Base-by-base conservation (phyloP, 2,797 vertebrate species). In the Petrocephalus sullivani region DNA sequence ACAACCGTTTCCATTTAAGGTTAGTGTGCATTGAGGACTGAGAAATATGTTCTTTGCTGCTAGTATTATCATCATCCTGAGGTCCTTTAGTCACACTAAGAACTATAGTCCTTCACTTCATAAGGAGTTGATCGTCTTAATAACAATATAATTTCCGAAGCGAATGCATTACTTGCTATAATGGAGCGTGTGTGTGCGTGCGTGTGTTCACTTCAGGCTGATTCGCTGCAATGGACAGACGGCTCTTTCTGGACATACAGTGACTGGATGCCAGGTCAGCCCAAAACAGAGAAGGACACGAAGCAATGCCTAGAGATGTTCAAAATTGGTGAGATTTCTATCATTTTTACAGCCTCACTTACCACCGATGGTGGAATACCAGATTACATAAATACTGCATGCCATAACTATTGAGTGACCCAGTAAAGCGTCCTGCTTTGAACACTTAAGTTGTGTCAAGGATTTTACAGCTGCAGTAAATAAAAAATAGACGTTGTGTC, bases 281-380 rank as follows among this genome's bases (percentile, higher is more conserved):
- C 94, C 46, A 91, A 93, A 87, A 87, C 91, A 64, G 90, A 92
- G 54, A 88, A 90, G 0, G 92, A 91, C 75, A 92, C 92, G 88
- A 90, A 90, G 0, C 90, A 90, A 23, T 96, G 95, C 86, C 87
- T 96, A 60, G 92, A 95, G 91, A 96, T 95, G 94, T 95, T 95
- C 89, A 90, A 88, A 75, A 92, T 91, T 0, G 95, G 96, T 95
- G 89, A 91, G 93, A 89, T 37, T 33, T 84, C 12, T 84, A 84
- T 56, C 46, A 28, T 3, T 51, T 78, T 33, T 16, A 33, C 67
- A 14, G 81, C 46, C 0, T 67, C 41, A 64, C n/a, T 81, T 2
- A 1, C 4, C 16, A 41, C 53, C 8, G 3, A 37, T n/a, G 12
- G 28, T 19, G 14, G 14, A 54, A 75, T 16, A 37, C 19, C 41